Evolutionary conservation across 2,888 invertebrate species (phyloP).

Genomic region (Fragum whitleyi): DNA sequence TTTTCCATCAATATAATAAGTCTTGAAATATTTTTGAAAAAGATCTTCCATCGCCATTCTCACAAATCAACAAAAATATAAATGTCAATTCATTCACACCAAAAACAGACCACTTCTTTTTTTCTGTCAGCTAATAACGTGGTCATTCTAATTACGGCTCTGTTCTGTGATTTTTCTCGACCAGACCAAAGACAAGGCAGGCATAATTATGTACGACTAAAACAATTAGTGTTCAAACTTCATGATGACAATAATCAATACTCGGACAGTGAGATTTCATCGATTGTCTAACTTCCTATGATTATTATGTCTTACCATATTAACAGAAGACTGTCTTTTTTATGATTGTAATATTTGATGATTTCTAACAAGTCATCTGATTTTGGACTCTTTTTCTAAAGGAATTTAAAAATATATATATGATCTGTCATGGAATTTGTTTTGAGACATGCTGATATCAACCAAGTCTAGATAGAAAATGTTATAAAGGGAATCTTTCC

Average conservation of each 20-base stretch:
- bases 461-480: too few species aligned
- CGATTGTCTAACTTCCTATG: conserved; percentile 49
- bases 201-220: conserved; percentile 61
- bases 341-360: background rate
- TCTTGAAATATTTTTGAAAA: too few species aligned
- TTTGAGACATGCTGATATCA: too few species aligned
- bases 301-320: conserved; percentile 44
- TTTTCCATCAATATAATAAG: too few species aligned
- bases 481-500: too few species aligned
- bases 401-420: too few species aligned
- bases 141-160: conserved; percentile 58
- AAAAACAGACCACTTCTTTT: conserved; percentile 8
- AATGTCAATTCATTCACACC: background rate
- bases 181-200: conserved; percentile 31
- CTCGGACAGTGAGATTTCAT: conserved; percentile 37
- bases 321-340: conserved; percentile 10
- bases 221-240: conserved; percentile 63
- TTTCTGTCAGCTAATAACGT: conserved; percentile 49
- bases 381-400: too few species aligned
- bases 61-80: too few species aligned
- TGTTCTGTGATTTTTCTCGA: conserved; percentile 48
- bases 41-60: too few species aligned
- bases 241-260: conserved; percentile 55
- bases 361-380: too few species aligned
- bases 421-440: too few species aligned